Evolutionary conservation across 1,140 invertebrate species (phyloP), one percentile per base, ranked within the genome.

Genomic region (Trachymyrmex septentrionalis): DNA sequence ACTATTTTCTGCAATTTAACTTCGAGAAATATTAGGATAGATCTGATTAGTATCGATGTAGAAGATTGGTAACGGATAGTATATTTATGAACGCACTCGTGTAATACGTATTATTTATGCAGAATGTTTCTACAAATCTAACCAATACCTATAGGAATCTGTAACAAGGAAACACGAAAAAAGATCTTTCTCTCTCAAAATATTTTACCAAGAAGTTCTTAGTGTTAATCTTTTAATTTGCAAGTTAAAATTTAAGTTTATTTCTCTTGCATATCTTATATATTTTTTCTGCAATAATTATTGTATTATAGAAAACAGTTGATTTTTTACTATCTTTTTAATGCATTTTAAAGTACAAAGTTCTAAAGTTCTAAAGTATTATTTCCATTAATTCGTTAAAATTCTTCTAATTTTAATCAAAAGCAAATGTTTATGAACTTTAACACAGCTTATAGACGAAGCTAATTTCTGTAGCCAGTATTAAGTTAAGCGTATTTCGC

Each of bases 1-100:
- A 21, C 55, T 44, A n/a, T 63, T 76, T 78, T 64, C 24, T 48
- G 44, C 64, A 63, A 73, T 84, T 84, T 75, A 48, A 84, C 69
- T 84, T 2, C 55, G 48, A 50, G 12, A 73, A 44, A 61, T 84
- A 30, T 75, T 55, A 27, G 38, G 44, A 5, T 73, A n/a, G 16
- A 6, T 61, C 73, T n/a, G 44, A 6, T 59, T 82, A 24, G n/a
- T 34, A 72, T 24, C 19, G 3, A 57, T 57, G 38, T 34, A 21
- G n/a, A 67, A 38, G 12, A 3, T 53, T 12, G 27, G 24, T 66
- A 67, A 53, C 24, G 0, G 27, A 57, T 59, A 53, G 64, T 16
- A 38, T 53, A 2, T 7, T 76, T 14, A 27, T 76, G 44, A 72
- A 53, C 30, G 3, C 27, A 38, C 14, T 48, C 14, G 24, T 71